These are phyloP conservation scores for Ornithoptera priamus DNA, from an alignment of 2,888 invertebrate species.

Conservation along the genomic window DNA sequence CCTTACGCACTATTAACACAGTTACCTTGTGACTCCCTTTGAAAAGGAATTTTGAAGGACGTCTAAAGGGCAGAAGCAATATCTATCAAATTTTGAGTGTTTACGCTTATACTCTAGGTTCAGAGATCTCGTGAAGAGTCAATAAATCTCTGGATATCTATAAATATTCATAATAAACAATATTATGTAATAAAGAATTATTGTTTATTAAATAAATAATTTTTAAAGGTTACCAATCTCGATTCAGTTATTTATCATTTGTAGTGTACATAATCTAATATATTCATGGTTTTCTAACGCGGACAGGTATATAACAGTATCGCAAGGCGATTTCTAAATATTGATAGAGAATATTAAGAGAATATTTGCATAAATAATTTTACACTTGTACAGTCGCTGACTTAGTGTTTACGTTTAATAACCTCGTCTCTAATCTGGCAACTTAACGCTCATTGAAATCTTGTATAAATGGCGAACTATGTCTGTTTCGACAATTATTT, in stretches of 20 bases:
- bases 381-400: slow-evolving; percentile 1
- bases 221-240: too few species aligned
- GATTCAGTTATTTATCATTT: neutral
- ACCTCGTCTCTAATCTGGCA: neutral
- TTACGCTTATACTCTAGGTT: too few species aligned
- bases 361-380: slow-evolving; percentile 19
- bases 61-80: too few species aligned
- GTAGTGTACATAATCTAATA: neutral
- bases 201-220: too few species aligned
- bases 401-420: neutral
- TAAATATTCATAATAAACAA: too few species aligned
- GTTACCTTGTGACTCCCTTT: too few species aligned
- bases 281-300: neutral
- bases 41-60: too few species aligned
- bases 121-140: too few species aligned
- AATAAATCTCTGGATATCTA: too few species aligned
- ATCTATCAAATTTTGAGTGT: too few species aligned
- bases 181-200: too few species aligned
- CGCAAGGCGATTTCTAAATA: slow-evolving; percentile 16
- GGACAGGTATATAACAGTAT: neutral
- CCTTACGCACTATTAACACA: too few species aligned
- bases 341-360: slow-evolving; percentile 13
- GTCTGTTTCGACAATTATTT: neutral
- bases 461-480: neutral
- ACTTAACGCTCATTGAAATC: neutral